Evolutionary conservation across 1,140 invertebrate species (phyloP).

Genomic region (Monomorium pharaonis): DNA sequence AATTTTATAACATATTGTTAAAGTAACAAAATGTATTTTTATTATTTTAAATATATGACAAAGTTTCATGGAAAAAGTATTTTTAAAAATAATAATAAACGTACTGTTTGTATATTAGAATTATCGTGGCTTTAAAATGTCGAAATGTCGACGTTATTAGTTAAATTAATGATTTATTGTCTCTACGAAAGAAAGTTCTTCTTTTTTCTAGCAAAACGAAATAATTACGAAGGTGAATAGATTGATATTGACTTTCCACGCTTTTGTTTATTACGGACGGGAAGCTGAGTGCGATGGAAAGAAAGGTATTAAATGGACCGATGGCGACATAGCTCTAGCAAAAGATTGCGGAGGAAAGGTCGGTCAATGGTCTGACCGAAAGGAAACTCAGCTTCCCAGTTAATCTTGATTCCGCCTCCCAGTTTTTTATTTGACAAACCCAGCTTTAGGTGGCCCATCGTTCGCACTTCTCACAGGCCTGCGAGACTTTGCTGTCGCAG

Average conservation of each 20-base stretch:
- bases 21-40: too few species aligned
- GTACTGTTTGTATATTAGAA: too few species aligned
- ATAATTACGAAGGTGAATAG: slow-evolving; percentile 8
- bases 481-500: not conserved
- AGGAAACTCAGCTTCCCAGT: slow-evolving; percentile 62
- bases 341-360: slow-evolving; percentile 40
- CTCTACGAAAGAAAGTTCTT: not conserved
- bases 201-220: not conserved
- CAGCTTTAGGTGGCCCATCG: not conserved
- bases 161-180: not conserved
- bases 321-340: slow-evolving; percentile 32
- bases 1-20: too few species aligned
- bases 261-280: slow-evolving; percentile 28
- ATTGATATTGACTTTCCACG: not conserved
- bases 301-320: slow-evolving; percentile 57
- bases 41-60: too few species aligned
- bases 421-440: slow-evolving; percentile 35
- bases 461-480: not conserved
- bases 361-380: slow-evolving; percentile 45
- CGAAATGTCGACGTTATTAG: not conserved
- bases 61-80: too few species aligned
- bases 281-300: slow-evolving; percentile 61
- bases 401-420: slow-evolving; percentile 64
- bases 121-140: not conserved
- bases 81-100: too few species aligned